Evolutionary conservation across 2,113 vertebrate genomes (phyloP), one percentile per base, ranked within the genome.

Genomic region (Mesitornis unicolor): DNA sequence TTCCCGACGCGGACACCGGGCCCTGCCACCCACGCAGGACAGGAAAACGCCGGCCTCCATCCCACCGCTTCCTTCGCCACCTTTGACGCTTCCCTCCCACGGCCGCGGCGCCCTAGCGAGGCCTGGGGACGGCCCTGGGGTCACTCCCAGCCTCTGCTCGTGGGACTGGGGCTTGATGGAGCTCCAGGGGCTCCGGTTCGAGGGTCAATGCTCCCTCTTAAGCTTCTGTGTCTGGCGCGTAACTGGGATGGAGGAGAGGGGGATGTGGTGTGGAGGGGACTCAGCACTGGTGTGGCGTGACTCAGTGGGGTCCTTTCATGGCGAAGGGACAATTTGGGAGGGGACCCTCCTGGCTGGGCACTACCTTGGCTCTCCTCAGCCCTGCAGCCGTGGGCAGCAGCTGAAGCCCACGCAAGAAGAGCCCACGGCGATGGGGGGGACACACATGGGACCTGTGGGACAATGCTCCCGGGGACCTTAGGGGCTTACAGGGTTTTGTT

Each of bases 41-140:
- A 78, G 84, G 63, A 84, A 65, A 94, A 73, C 0, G 10, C 70
- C 31, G 90, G 56, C 64, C 54, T 87, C 80, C 4, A 4, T 74
- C 82, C 81, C 84, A 26, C 70, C 45, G 86, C 71, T 82, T 95
- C 85, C 79, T 89, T 91, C 1, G 25, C 51, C 94, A 71, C 91
- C 87, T 89, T 50, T 26, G 86, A 3, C 6, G 21, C 35, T 45
- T 67, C 73, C 90, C 92, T 95, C 91, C 92, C 74, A 67, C 2
- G 29, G 84, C 69, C 1, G 4, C 8, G 8, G 76, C 0, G 35
- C 63, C 69, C 75, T 64, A 9, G 76, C 0, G 2, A 82, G 70
- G 67, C 43, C 22, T 0, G 5, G 68, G 68, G 76, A 36, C 2
- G 13, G 90, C 82, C 31, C 11, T 5, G 36, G 71, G 93, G 84